Base-by-base conservation (phyloP, 64 coral and sea anemone species). In the Montipora foliosa region DNA sequence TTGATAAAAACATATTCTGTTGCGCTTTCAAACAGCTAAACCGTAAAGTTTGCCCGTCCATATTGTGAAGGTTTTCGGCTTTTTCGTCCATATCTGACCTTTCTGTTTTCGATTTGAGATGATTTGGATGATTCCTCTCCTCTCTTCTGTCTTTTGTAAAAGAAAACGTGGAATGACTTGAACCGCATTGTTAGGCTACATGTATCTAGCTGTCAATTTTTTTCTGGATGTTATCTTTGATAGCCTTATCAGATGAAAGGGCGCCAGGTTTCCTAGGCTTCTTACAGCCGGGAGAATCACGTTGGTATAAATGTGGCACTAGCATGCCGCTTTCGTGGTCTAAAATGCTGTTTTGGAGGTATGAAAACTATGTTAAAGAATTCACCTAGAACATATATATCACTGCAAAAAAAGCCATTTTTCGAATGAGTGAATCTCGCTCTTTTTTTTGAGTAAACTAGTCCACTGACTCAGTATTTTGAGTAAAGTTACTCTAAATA, bases 151-250 rank as follows among this genome's bases (percentile, higher is more conserved):
- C 61, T 64, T 37, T 37, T 64, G 61, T 64, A 12, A 64, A 64
- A 64, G 8, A 64, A 64, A 64, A 64, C 61, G 12, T 64, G 8
- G 61, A 64, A 64, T 64, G 37, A 37, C 37, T 37, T 37, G 47
- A 48, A 90, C 79, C 44, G 60, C 77, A 20, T 80, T 80, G 68
- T 81, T 13, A 68, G 64, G 50, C 52, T 62, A 89, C 47, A 37
- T 37, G 37, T 37, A 37, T 20, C 53, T 71, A 47, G 20, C 17
- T 66, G 77, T 90, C 45, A 80, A 66, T 64, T 90, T 48, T 8
- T 79, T 79, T 79, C 47, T n/a, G 5, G 48, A 79, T 74, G 9
- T 79, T 79, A 79, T 79, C 47, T 79, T 79, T 47, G 37, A 79
- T 49, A 79, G 17, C 47, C 17, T 51, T 79, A 52, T 74, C 71